These are phyloP conservation scores for Cantharis rufa DNA, from an alignment of 2,888 invertebrate species.

Conservation along the genomic window DNA sequence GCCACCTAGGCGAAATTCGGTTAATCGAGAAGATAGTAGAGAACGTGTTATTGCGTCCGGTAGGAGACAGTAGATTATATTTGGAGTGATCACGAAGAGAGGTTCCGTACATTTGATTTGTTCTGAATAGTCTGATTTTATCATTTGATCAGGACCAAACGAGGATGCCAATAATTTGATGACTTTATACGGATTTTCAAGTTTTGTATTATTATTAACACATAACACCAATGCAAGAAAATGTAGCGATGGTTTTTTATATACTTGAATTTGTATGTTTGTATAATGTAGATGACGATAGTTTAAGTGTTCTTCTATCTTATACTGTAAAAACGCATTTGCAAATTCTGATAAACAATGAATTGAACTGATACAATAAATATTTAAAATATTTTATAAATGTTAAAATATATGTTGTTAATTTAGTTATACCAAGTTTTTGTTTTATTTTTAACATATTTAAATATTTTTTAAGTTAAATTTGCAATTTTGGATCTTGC, in stretches of 20 bases:
- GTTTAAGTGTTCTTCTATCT: constrained; percentile 30
- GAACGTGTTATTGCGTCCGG: constrained; percentile 61
- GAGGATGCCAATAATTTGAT: neutral
- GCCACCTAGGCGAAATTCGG: constrained; percentile 65
- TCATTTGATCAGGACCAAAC: neutral
- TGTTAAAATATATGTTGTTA: constrained; percentile 52
- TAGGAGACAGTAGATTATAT: constrained; percentile 49
- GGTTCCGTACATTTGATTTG: neutral
- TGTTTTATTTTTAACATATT: constrained; percentile 9
- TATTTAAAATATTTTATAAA: constrained; percentile 40
- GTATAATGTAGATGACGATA: constrained; percentile 43
- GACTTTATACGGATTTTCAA: constrained; percentile 29
- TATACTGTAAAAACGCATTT: constrained; percentile 21
- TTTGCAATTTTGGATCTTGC: neutral
- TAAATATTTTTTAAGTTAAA: neutral
- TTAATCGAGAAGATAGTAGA: constrained; percentile 70
- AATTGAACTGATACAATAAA: constrained; percentile 50
- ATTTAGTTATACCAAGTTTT: constrained; percentile 33
- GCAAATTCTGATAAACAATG: constrained; percentile 42
- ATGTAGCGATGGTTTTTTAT: constrained; percentile 25
- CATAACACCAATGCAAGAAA: constrained; percentile 14
- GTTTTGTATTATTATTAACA: constrained; percentile 39
- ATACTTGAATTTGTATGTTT: constrained; percentile 46
- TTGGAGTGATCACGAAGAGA: neutral
- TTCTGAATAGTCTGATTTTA: neutral